phyloP scores from a whole-genome alignment of 30 jellyfish, hydroid and myxozoan genomes.

The Chironex yamaguchii region DNA sequence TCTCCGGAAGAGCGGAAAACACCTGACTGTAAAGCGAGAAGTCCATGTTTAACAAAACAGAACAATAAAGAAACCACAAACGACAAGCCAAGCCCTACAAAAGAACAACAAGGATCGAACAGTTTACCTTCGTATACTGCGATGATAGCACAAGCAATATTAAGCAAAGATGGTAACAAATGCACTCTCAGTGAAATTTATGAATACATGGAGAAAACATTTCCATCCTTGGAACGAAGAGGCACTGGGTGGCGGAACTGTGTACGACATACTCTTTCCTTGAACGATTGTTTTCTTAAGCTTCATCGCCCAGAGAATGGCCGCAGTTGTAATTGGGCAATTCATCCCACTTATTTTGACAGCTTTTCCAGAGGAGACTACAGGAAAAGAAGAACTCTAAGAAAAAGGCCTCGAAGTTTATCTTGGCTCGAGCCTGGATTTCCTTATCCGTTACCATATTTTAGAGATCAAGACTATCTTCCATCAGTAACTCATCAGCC shows the following conservation, averaged over 20 bases:
- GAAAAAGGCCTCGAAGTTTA: conserved; percentile 74
- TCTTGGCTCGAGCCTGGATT: conserved; percentile 84
- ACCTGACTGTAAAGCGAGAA: not conserved
- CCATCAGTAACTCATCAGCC: not conserved
- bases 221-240: conserved; percentile 63
- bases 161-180: conserved; percentile 62
- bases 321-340: conserved; percentile 93
- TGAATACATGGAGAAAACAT: conserved; percentile 79
- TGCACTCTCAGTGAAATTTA: conserved; percentile 79
- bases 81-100: not conserved
- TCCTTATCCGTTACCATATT: conserved; percentile 81
- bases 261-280: conserved; percentile 84
- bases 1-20: not conserved
- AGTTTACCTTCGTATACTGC: conserved; percentile 80
- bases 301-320: conserved; percentile 92
- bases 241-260: conserved; percentile 94
- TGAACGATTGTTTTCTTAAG: conserved; percentile 86
- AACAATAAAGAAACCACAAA: not conserved
- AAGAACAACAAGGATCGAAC: conserved; percentile 13
- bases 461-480: conserved; percentile 73
- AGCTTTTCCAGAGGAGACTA: conserved; percentile 77
- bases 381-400: conserved; percentile 74
- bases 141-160: conserved; percentile 90
- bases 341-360: conserved; percentile 85
- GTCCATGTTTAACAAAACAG: not conserved